These are phyloP conservation scores for Lagocephalus sceleratus DNA, from an alignment of 2,797 vertebrate species.

Conservation along the genomic window DNA sequence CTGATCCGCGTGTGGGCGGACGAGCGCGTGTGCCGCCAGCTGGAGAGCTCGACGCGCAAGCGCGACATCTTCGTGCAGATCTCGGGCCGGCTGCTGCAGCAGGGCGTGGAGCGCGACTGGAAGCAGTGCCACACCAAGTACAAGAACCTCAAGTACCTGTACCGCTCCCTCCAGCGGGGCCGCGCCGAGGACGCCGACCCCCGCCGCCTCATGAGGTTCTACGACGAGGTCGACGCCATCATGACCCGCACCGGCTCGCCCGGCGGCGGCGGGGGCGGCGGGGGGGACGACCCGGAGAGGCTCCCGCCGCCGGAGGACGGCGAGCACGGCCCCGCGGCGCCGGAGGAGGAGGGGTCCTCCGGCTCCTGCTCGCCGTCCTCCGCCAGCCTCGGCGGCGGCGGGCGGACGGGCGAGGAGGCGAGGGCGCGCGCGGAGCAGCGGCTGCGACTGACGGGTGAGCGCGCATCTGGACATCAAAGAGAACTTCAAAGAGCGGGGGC, in stretches of 20 bases:
- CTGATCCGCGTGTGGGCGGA: conserved; percentile 84
- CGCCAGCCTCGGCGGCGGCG: conserved; percentile 24
- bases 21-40: conserved; percentile 80
- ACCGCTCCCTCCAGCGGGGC: conserved; percentile 82
- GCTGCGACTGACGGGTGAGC: conserved; percentile 48
- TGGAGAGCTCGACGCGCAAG: conserved; percentile 87
- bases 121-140: conserved; percentile 89
- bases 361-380: conserved; percentile 27
- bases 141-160: conserved; percentile 90
- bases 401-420: conserved; percentile 14
- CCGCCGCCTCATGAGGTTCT: conserved; percentile 83
- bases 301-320: conserved; percentile 28
- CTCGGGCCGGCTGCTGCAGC: conserved; percentile 79
- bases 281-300: conserved; percentile 17
- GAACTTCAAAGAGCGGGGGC: too few relatives aligned
- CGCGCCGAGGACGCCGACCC: conserved; percentile 77
- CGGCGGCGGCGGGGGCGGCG: not conserved
- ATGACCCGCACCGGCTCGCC: conserved; percentile 66
- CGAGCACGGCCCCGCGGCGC: conserved; percentile 33
- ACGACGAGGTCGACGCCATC: conserved; percentile 83
- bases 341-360: conserved; percentile 30
- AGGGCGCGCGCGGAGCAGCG: conserved; percentile 14
- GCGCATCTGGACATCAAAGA: too few relatives aligned
- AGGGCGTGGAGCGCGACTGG: conserved; percentile 87
- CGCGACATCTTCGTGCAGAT: conserved; percentile 89